Conservation (phyloP, 2,888 invertebrate genomes). For the Ophonus ardosiacus region DNA sequence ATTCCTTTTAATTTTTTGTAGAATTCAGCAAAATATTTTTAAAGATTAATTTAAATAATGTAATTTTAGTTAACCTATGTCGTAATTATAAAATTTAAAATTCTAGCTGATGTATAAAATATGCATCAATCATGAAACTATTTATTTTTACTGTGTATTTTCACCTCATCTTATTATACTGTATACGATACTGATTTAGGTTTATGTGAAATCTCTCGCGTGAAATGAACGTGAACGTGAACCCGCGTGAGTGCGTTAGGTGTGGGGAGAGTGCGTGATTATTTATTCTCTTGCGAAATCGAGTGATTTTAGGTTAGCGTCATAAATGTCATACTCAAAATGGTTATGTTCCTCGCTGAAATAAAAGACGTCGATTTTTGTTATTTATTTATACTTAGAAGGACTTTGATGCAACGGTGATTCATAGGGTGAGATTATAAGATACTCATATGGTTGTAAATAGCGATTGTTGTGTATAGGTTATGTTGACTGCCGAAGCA, state of each 20-base stretch:
- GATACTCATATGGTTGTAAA: constrained; percentile 62
- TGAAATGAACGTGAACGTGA: background rate
- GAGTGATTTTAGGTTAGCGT: constrained; percentile 56
- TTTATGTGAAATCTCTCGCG: background rate
- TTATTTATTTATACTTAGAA: constrained; percentile 53
- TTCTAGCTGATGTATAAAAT: background rate
- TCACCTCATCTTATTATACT: background rate
- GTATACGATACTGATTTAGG: background rate
- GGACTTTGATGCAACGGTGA: constrained; percentile 33
- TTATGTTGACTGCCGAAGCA: constrained; percentile 34
- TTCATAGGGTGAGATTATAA: constrained; percentile 50
- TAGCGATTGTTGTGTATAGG: constrained; percentile 45
- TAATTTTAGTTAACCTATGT: too few relatives aligned
- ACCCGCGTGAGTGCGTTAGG: constrained; percentile 24
- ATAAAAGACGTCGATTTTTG: constrained; percentile 62
- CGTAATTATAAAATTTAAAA: too few relatives aligned
- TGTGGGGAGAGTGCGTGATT: constrained; percentile 60
- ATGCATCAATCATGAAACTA: background rate
- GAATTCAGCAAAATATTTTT: too few relatives aligned
- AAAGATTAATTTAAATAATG: too few relatives aligned
- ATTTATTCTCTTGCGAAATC: constrained; percentile 62
- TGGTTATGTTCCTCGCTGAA: constrained; percentile 64
- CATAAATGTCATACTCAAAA: constrained; percentile 60
- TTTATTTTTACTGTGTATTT: background rate
- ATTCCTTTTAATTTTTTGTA: too few relatives aligned